phyloP scores from a whole-genome alignment of 2,113 vertebrate species.

The Centrocercus urophasianus region DNA sequence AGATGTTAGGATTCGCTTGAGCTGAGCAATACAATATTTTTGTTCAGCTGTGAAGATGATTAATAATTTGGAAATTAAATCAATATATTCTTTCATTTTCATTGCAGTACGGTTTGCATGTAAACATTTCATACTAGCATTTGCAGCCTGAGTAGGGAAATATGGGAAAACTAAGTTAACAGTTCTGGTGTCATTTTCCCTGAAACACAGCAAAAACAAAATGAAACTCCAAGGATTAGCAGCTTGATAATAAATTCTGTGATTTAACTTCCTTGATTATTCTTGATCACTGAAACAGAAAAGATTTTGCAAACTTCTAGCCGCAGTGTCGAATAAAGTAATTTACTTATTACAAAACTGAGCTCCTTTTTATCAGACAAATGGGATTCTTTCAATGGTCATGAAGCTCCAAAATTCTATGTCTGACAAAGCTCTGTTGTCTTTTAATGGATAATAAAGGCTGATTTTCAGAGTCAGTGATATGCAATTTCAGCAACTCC shows the following conservation, averaged over 20 bases:
- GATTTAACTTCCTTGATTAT: background rate
- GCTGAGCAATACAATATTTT: constrained; percentile 78
- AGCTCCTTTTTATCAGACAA: background rate
- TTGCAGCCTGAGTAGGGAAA: background rate
- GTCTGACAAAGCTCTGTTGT: background rate
- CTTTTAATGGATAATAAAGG: background rate
- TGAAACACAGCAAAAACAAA: background rate
- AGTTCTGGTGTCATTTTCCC: background rate
- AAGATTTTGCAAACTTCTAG: background rate
- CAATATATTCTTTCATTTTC: constrained; percentile 76
- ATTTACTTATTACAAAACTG: background rate
- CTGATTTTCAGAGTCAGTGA: background rate
- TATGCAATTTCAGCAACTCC: background rate
- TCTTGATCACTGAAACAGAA: background rate
- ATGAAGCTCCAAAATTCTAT: background rate
- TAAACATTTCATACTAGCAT: background rate
- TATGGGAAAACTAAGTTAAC: background rate
- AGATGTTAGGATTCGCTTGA: constrained; percentile 76
- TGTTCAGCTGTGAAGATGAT: constrained; percentile 79
- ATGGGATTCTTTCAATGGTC: background rate
- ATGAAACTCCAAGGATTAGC: background rate
- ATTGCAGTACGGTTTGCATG: constrained; percentile 15
- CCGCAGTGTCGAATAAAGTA: background rate
- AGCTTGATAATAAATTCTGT: background rate
- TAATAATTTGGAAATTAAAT: constrained; percentile 85